These are phyloP conservation scores for Leucania comma DNA, from an alignment of 2,888 invertebrate species.

Conservation along the genomic window DNA sequence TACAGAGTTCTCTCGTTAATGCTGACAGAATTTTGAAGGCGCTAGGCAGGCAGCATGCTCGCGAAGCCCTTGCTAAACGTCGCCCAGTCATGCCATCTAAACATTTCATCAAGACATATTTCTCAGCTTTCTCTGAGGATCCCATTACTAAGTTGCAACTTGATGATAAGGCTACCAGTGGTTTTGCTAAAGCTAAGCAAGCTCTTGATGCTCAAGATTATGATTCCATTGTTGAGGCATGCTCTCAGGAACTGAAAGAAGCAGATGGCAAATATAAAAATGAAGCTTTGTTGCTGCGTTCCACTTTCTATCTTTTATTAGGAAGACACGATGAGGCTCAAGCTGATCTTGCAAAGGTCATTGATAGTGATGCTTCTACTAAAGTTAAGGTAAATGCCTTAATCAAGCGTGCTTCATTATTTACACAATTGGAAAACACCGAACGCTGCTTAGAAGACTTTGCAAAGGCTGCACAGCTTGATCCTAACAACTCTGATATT, in stretches of 20 bases:
- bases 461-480: conserved; percentile 93
- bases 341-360: conserved; percentile 93
- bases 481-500: conserved; percentile 96
- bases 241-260: conserved; percentile 94
- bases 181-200: conserved; percentile 93
- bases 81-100: conserved; percentile 95
- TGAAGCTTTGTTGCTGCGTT: conserved; percentile 95
- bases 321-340: conserved; percentile 94
- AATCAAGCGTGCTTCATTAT: conserved; percentile 96
- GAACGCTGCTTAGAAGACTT: conserved; percentile 95
- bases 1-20: conserved; percentile 94
- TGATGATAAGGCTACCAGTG: conserved; percentile 86
- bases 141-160: conserved; percentile 92
- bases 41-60: conserved; percentile 93
- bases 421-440: conserved; percentile 94
- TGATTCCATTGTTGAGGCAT: conserved; percentile 94
- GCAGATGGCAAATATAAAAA: conserved; percentile 91
- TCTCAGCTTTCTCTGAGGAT: conserved; percentile 96
- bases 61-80: conserved; percentile 93
- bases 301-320: conserved; percentile 95
- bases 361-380: conserved; percentile 91
- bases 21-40: conserved; percentile 97
- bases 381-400: conserved; percentile 95
- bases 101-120: conserved; percentile 96
- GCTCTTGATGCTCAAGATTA: conserved; percentile 93